Evolutionary conservation across 2,888 invertebrate genomes (phyloP).

Genomic region (Rhamnusium bicolor): DNA sequence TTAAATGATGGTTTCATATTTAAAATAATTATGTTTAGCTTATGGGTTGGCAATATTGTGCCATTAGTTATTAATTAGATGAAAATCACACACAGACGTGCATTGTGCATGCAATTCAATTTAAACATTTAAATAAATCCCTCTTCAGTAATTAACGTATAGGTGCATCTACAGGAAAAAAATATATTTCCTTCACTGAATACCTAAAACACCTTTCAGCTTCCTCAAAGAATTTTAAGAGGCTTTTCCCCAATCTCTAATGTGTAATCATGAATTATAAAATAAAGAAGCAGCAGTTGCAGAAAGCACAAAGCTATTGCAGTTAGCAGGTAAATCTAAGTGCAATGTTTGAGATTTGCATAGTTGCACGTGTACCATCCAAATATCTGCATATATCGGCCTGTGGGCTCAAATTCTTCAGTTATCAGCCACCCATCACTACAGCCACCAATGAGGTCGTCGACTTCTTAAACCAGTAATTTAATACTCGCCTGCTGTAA

Average conservation of each 20-base stretch:
- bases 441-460: slow-evolving; percentile 59
- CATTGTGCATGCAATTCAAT: too few relatives aligned
- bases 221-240: background rate
- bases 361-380: slow-evolving; percentile 47
- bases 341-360: slow-evolving; percentile 38
- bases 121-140: too few relatives aligned
- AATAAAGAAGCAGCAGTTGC: background rate
- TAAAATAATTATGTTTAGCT: too few relatives aligned
- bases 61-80: too few relatives aligned
- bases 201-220: background rate
- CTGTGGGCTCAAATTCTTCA: slow-evolving; percentile 57
- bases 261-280: background rate
- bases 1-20: too few relatives aligned
- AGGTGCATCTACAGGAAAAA: too few relatives aligned
- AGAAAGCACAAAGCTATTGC: background rate
- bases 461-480: slow-evolving; percentile 55
- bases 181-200: too few relatives aligned
- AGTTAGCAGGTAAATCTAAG: slow-evolving; percentile 7
- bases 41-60: too few relatives aligned
- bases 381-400: slow-evolving; percentile 60
- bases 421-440: slow-evolving; percentile 57
- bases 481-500: slow-evolving; percentile 25
- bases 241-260: background rate
- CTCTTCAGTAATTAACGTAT: too few relatives aligned
- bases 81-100: too few relatives aligned